Evolutionary conservation across 2,888 invertebrate genomes (phyloP).

Genomic region (Lobophora halterata): DNA sequence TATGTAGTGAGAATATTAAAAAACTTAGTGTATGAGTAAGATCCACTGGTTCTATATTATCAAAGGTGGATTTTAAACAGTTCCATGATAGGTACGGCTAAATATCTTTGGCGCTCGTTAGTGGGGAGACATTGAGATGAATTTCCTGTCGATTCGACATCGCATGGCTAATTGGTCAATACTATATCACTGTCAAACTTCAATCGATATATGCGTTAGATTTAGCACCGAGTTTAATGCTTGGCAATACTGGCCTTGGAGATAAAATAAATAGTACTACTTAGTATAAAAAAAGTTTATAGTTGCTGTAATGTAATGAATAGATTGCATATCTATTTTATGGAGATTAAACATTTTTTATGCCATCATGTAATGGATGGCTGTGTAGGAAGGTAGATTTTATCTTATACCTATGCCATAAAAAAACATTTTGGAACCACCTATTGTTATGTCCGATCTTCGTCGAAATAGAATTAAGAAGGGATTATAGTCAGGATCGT

Average conservation of each 20-base stretch:
- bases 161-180: constrained; percentile 35
- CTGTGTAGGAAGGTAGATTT: constrained; percentile 2
- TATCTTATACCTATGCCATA: not conserved
- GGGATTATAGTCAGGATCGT: constrained; percentile 4
- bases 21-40: constrained; percentile 1
- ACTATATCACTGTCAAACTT: constrained; percentile 35
- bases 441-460: constrained; percentile 6
- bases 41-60: not conserved
- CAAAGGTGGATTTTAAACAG: constrained; percentile 8
- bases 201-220: constrained; percentile 31
- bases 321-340: constrained; percentile 22
- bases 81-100: constrained; percentile 10
- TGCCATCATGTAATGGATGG: constrained; percentile 12
- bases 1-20: not conserved
- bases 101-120: constrained; percentile 29
- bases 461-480: constrained; percentile 6
- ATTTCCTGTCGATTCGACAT: constrained; percentile 33
- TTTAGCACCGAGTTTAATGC: constrained; percentile 30
- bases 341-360: constrained; percentile 19
- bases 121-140: constrained; percentile 31
- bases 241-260: constrained; percentile 28
- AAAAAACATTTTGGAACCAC: constrained; percentile 1
- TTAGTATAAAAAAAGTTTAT: constrained; percentile 23
- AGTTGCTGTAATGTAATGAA: constrained; percentile 19
- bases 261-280: constrained; percentile 16